A percentile compares a stretch with the other conserved stretches of the same genome.
These are phyloP conservation scores for Channallabes apus DNA, from an alignment of 2,797 vertebrate genomes.

Conservation along the genomic window DNA sequence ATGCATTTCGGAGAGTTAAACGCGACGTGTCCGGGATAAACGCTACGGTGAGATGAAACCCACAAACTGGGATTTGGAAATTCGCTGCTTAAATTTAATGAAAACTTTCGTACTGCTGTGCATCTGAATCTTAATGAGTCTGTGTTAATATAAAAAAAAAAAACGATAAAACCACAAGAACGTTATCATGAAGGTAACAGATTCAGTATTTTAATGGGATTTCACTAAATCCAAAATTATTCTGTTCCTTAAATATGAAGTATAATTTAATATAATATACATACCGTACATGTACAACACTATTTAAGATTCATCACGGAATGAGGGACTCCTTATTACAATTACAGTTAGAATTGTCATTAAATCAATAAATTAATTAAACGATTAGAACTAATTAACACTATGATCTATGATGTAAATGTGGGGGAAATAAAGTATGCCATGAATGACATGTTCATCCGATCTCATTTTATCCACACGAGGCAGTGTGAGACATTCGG, in stretches of 20 bases:
- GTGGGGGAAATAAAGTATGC: not conserved
- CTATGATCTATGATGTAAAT: not conserved
- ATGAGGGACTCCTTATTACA: not conserved
- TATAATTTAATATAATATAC: not conserved
- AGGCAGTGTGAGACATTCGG: not conserved
- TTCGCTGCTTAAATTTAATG: not conserved
- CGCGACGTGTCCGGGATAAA: not conserved
- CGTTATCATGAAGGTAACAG: not conserved
- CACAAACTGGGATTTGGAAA: too few species aligned
- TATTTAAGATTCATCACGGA: not conserved
- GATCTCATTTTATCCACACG: not conserved
- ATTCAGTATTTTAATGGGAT: too few species aligned
- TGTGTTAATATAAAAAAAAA: not conserved
- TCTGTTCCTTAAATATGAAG: not conserved
- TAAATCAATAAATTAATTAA: not conserved
- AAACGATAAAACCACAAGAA: not conserved
- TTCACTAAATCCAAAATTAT: not conserved
- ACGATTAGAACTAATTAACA: not conserved
- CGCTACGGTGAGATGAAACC: not conserved
- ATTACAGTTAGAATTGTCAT: not conserved
- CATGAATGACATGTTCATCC: not conserved
- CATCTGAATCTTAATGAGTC: not conserved
- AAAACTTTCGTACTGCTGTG: not conserved
- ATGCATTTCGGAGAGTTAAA: constrained; percentile 12
- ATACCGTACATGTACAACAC: not conserved